Conservation (phyloP, 2,113 vertebrate genomes). For the Caretta caretta region DNA sequence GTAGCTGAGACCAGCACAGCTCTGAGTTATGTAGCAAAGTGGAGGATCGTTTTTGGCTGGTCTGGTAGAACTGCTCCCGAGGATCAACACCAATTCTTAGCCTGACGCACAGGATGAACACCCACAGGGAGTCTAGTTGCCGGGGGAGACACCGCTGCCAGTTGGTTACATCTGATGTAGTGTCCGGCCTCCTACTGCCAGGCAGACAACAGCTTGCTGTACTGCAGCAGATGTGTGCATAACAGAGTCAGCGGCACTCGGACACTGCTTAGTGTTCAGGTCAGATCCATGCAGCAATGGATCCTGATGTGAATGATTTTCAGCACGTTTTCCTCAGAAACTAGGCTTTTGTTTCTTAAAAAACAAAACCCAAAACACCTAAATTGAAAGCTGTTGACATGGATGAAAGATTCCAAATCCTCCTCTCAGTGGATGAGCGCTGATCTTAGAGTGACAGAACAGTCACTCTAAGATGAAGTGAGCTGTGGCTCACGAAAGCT, state of each 20-base stretch:
- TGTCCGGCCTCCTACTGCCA: slow-evolving; percentile 7
- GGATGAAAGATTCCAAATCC: background rate
- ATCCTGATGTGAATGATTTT: background rate
- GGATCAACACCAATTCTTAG: background rate
- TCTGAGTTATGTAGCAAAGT: background rate
- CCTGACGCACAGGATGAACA: background rate
- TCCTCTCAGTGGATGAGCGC: background rate
- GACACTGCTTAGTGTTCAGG: background rate
- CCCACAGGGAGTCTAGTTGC: background rate
- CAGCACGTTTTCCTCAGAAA: background rate
- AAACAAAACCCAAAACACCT: slow-evolving; percentile 28
- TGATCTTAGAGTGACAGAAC: background rate
- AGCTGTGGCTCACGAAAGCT: too few species aligned
- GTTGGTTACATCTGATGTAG: slow-evolving; percentile 5
- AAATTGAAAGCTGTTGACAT: background rate
- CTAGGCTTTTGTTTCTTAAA: slow-evolving; percentile 9
- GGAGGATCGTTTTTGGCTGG: accelerated
- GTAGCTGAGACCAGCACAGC: slow-evolving; percentile 9
- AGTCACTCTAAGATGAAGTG: too few species aligned
- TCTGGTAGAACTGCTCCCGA: background rate
- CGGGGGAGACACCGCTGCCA: background rate
- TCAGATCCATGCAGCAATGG: background rate
- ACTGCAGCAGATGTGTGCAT: background rate
- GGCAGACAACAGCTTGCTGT: background rate
- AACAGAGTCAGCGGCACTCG: background rate